phyloP scores from a whole-genome alignment of 2,888 invertebrate genomes.

The Acrobasis suavella region DNA sequence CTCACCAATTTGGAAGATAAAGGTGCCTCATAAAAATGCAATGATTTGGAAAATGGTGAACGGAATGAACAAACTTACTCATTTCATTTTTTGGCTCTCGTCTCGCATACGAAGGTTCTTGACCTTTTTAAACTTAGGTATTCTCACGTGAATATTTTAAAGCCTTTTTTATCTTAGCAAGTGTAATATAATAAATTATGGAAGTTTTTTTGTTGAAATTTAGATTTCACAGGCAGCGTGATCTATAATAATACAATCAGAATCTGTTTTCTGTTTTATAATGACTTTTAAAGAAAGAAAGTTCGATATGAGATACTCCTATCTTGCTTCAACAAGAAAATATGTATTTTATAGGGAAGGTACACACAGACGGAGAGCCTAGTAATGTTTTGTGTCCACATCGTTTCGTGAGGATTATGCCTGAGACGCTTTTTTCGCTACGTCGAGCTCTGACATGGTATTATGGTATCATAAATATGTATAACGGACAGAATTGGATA shows the following conservation, averaged over 20 bases:
- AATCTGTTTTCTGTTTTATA: no score
- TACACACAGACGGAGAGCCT: not conserved
- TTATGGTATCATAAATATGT: conserved; percentile 2
- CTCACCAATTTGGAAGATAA: not conserved
- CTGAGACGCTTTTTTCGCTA: not conserved
- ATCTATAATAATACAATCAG: no score
- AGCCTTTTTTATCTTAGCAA: no score
- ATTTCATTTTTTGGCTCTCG: not conserved
- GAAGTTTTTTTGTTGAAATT: no score
- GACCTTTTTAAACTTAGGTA: not conserved
- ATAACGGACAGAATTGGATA: conserved; percentile 2
- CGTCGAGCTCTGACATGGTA: conserved; percentile 1
- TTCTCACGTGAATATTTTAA: no score
- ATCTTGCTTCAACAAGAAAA: not conserved
- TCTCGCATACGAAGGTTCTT: not conserved
- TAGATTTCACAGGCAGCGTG: no score
- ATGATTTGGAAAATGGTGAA: not conserved
- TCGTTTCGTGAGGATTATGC: not conserved
- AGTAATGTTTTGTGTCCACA: conserved; percentile 3
- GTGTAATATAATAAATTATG: no score
- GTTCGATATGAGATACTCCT: no score
- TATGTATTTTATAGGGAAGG: not conserved
- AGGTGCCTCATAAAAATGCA: not conserved
- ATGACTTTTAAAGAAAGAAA: no score
- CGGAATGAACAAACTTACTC: not conserved